Evolutionary conservation across 35 echinoderm and acorn worm genomes (phyloP).

Genomic region (Hemicentrotus pulcherrimus): DNA sequence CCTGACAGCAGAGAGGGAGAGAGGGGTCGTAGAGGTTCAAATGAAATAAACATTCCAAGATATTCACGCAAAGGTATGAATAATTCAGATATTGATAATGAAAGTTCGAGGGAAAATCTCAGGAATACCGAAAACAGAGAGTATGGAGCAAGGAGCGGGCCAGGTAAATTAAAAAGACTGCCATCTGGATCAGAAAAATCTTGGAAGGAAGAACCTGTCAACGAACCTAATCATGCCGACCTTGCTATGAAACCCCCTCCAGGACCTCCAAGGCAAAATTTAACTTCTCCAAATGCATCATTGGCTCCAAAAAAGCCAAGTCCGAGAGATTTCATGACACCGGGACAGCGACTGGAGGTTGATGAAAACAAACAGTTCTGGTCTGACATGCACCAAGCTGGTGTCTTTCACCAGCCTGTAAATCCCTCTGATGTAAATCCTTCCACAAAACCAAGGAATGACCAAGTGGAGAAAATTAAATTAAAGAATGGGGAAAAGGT

Average conservation of each 20-base stretch:
- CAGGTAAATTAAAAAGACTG: neutral
- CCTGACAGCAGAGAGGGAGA: neutral
- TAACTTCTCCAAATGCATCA: neutral
- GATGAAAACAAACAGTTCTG: conserved; percentile 35
- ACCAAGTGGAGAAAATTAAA: conserved; percentile 12
- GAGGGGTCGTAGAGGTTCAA: neutral
- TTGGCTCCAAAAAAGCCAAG: neutral
- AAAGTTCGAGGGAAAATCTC: conserved; percentile 25
- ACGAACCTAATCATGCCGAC: neutral
- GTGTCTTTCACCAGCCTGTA: conserved; percentile 21
- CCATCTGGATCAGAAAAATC: neutral
- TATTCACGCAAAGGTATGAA: conserved; percentile 30
- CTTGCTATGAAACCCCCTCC: conserved; percentile 3
- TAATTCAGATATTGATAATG: neutral
- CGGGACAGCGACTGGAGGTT: neutral
- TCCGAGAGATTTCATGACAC: neutral
- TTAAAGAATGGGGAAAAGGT: conserved; percentile 64
- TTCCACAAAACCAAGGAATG: neutral
- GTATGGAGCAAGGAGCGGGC: neutral
- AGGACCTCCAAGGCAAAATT: neutral
- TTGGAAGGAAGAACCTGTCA: neutral
- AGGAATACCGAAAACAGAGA: neutral
- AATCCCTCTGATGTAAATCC: conserved; percentile 4
- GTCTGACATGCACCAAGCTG: conserved; percentile 41
- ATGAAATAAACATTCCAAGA: conserved; percentile 30